Evolutionary conservation across 2,113 vertebrate species (phyloP), one percentile per base, ranked within the genome.

Genomic region (Oxyruncus cristatus): DNA sequence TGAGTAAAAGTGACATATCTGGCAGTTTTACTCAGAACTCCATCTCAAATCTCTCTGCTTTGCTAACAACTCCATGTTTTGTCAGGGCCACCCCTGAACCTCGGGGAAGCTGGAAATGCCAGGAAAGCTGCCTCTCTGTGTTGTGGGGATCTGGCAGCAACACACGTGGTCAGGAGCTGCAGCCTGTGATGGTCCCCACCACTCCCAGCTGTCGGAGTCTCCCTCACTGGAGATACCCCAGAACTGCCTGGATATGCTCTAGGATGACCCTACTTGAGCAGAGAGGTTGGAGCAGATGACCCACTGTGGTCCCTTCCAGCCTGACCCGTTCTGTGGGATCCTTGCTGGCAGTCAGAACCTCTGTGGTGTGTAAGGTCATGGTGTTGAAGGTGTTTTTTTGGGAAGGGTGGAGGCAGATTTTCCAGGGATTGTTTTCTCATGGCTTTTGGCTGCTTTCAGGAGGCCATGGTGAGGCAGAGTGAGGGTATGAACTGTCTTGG

Each of bases 331-430:
- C 76, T 2, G 9, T 42, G 32, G 77, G 41, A 16, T 75, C 58
- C 22, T 46, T 6, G 32, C 33, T 55, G 71, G 39, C 14, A 19
- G 9, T 46, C 11, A 2, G 20, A n/a, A 33, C 17, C 16, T 23
- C 61, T 5, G 0, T 10, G 26, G 3, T 1, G 3, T 4, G 20
- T 13, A 32, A 8, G 59, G 8, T 24, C 7, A 3, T 0, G 4
- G 16, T 11, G 66, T 2, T 23, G 62, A 49, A 55, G 52, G n/a
- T 35, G 47, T 12, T 44, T 78, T 78, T 33, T 22, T 58, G 41
- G 50, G 41, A 56, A 66, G 30, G 63, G 30, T 6, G n/a, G 86
- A 77, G 42, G 17, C 30, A 68, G 55, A 11, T 8, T 35, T 39
- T 6, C 15, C 44, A 37, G 41, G 62, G 24, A 5, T n/a, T 0